These are phyloP conservation scores for Artibeus lituratus DNA, from an alignment of 2,797 vertebrate genomes.

Conservation along the genomic window DNA sequence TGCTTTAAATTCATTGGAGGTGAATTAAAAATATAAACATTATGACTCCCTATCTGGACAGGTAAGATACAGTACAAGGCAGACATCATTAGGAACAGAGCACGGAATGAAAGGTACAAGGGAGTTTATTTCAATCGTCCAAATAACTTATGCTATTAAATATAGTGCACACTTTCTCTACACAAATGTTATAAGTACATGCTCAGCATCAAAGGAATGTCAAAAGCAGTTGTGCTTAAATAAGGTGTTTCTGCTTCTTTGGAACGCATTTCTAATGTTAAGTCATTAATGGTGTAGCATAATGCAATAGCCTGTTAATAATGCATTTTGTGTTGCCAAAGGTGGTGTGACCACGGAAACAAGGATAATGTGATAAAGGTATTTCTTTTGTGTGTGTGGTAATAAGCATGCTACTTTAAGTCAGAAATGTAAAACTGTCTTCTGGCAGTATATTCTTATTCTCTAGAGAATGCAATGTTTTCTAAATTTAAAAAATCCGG, in stretches of 20 bases:
- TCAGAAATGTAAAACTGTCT: neutral
- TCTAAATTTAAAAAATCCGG: neutral
- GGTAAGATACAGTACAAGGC: neutral
- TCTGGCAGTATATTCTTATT: neutral
- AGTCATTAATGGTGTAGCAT: slow-evolving; percentile 20
- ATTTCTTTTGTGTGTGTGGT: neutral
- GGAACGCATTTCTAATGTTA: neutral
- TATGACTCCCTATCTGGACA: neutral
- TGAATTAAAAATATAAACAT: neutral
- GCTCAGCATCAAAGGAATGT: neutral
- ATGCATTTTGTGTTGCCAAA: slow-evolving; percentile 18
- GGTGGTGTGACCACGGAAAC: neutral
- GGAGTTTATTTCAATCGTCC: neutral
- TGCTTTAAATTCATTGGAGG: neutral
- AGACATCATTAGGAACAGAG: neutral
- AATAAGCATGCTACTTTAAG: slow-evolving; percentile 21
- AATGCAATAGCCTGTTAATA: slow-evolving; percentile 27
- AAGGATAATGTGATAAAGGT: neutral
- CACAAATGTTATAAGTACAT: neutral
- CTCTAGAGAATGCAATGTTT: neutral
- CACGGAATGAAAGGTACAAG: neutral
- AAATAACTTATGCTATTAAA: neutral
- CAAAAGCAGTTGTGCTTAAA: neutral
- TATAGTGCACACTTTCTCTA: neutral
- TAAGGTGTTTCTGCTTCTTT: slow-evolving; percentile 13